phyloP scores from a whole-genome alignment of 2,113 vertebrate species.

The Nymphicus hollandicus region DNA sequence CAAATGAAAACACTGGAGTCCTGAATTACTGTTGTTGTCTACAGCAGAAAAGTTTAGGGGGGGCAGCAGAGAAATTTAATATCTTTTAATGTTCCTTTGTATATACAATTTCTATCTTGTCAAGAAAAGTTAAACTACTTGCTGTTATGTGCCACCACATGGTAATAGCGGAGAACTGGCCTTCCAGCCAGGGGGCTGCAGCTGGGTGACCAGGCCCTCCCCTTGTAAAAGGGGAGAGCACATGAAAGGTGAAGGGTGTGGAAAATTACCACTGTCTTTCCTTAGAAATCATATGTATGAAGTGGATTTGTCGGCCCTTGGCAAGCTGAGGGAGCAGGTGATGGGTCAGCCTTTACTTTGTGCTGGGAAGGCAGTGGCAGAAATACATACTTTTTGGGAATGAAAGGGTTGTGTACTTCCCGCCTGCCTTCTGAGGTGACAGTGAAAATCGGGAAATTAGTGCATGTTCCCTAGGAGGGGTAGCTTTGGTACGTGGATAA shows the following conservation, averaged over 20 bases:
- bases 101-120: neutral
- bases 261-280: too few species aligned
- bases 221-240: rapidly evolving
- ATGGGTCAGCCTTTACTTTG: neutral
- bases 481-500: rapidly evolving
- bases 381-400: neutral
- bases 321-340: too few species aligned
- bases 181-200: neutral
- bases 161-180: rapidly evolving
- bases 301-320: neutral
- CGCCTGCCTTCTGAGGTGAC: neutral
- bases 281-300: rapidly evolving
- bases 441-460: rapidly evolving
- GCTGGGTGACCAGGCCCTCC: too few species aligned
- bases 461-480: neutral
- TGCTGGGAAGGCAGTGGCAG: neutral
- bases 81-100: neutral
- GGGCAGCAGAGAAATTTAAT: neutral
- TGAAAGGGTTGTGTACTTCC: neutral
- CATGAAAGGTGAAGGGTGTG: rapidly evolving
- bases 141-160: rapidly evolving
- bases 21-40: neutral
- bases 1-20: neutral
- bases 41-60: neutral
- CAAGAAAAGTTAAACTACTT: neutral